Evolutionary conservation across 2,888 invertebrate species (phyloP).

Genomic region (Nezara viridula): DNA sequence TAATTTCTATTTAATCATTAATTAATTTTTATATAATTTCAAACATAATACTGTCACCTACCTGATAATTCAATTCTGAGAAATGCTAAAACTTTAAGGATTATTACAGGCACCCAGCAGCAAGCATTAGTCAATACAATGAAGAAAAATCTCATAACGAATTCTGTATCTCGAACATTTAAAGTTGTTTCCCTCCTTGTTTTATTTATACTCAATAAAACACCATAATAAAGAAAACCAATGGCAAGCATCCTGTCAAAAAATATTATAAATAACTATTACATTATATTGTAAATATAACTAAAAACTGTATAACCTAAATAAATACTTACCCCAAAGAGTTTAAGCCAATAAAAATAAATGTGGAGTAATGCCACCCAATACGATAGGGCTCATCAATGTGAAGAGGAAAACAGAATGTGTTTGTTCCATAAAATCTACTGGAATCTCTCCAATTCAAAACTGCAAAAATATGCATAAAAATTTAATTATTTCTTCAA

Average conservation of each 20-base stretch:
- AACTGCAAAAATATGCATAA: constrained; percentile 67
- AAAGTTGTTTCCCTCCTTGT: constrained; percentile 75
- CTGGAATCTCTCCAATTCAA: constrained; percentile 75
- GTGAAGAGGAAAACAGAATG: constrained; percentile 80
- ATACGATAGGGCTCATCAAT: constrained; percentile 77
- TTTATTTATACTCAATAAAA: constrained; percentile 76
- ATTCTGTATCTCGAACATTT: constrained; percentile 75
- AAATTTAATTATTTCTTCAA: background rate
- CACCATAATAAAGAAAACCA: constrained; percentile 74
- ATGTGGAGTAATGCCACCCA: constrained; percentile 81
- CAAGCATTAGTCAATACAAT: constrained; percentile 79
- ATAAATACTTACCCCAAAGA: constrained; percentile 71
- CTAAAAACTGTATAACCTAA: background rate
- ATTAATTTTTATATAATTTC: background rate
- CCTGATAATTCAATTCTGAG: constrained; percentile 73
- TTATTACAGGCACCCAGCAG: constrained; percentile 80
- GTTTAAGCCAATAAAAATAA: constrained; percentile 79
- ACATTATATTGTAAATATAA: background rate
- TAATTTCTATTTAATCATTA: background rate
- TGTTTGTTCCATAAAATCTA: constrained; percentile 77
- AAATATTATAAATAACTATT: background rate
- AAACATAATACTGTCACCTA: constrained; percentile 66
- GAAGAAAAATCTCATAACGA: constrained; percentile 78
- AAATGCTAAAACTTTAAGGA: constrained; percentile 76
- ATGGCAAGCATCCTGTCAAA: constrained; percentile 72